Base-by-base conservation (phyloP, 2,113 vertebrate species). In the Chelonoidis abingdonii region DNA sequence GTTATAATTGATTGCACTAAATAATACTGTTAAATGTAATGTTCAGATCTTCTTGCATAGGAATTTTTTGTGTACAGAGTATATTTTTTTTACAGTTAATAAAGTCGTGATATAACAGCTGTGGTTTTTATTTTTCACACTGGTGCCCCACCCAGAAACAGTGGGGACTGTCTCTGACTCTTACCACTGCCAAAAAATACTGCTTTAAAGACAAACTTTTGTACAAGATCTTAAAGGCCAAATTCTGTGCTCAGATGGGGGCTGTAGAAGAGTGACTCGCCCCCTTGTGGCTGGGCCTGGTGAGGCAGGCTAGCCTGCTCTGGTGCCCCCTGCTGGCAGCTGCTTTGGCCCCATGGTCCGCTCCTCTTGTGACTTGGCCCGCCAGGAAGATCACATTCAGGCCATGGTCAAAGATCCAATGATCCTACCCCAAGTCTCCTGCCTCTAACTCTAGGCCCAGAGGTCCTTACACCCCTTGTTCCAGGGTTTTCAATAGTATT, bases 1-100 rank as follows among this genome's bases (percentile, higher is more conserved):
- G 94, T 50, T 95, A 50, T n/a, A 75, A 27, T 31, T 25, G 41
- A 16, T 86, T 93, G 87, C 93, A 96, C 65, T 91, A 91, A 95
- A 59, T 31, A 56, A 75, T 75, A 69, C 13, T 88, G 49, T 91
- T n/a, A 86, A 75, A 38, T 10, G 89, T 86, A 92, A 79, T 84
- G 50, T 82, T 87, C 16, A 1, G 22, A 27, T 93, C 94, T 83
- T 93, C 88, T 94, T 94, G 83, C 86, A 86, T 59, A 90, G 57
- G 38, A 50, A 83, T 93, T 90, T 5, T 97, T 86, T 82, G 6
- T 62, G 84, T 47, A 93, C 7, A 53, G 0, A 2, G 24, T 83
- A 57, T 0, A 0, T 89, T 80, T 22, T 52, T 94, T 93, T 62
- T 76, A 85, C 79, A 93, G 84, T 92, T 29, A 97, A 95, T 94